Conservation (phyloP, 2,888 invertebrate genomes). For the Hoplodrina blanda region DNA sequence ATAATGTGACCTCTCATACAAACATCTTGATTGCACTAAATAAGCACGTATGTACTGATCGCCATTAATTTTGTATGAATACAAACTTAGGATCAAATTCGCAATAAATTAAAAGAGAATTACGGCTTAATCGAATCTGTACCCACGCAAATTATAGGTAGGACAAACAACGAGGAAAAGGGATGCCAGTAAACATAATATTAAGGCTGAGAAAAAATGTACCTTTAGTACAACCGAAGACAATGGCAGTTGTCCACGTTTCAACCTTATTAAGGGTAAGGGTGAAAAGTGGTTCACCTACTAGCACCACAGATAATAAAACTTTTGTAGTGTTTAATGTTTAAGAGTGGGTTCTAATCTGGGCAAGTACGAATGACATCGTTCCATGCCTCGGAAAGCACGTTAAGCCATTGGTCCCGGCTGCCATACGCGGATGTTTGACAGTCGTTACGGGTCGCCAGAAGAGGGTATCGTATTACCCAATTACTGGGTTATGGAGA, state of each 20-base stretch:
- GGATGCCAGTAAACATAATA: slow-evolving; percentile 34
- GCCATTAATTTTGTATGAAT: slow-evolving; percentile 38
- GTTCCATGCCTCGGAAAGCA: no score
- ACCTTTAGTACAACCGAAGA: background rate
- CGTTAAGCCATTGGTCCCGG: no score
- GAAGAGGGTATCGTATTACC: no score
- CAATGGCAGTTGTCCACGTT: no score
- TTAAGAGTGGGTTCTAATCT: no score
- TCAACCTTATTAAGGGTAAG: no score
- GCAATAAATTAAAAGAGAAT: slow-evolving; percentile 58
- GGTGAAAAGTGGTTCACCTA: background rate
- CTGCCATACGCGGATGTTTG: no score
- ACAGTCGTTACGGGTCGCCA: no score
- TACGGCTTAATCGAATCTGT: slow-evolving; percentile 48
- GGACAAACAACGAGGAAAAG: slow-evolving; percentile 51
- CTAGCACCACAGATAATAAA: background rate
- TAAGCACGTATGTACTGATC: slow-evolving; percentile 43
- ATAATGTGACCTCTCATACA: slow-evolving; percentile 30
- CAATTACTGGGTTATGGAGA: no score
- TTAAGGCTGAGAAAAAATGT: slow-evolving; percentile 18
- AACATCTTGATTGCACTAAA: slow-evolving; percentile 56
- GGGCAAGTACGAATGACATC: no score
- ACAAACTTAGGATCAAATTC: slow-evolving; percentile 34
- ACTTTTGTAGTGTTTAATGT: background rate
- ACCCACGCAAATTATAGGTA: slow-evolving; percentile 57